Conservation (phyloP, 1,140 invertebrate genomes). For the Chrysomallon squamiferum region DNA sequence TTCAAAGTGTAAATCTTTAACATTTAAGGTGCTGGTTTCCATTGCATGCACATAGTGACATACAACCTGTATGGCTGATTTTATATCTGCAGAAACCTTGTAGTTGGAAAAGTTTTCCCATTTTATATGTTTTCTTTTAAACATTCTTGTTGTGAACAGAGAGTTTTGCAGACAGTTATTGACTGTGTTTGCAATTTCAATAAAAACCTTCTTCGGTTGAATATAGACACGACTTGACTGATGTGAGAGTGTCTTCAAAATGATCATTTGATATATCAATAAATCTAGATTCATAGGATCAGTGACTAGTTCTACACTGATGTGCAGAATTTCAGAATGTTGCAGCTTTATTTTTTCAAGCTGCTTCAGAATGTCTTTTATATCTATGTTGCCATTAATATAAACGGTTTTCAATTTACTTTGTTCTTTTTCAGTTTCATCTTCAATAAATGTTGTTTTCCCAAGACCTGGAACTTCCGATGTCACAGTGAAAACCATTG, state of each 20-base stretch:
- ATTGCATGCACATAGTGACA: not conserved
- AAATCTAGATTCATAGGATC: not conserved
- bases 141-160: not conserved
- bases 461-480: conserved; percentile 1
- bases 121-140: not conserved
- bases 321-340: not conserved
- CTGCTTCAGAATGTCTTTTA: not conserved
- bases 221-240: not conserved
- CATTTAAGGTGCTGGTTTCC: not conserved
- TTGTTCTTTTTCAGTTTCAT: not conserved
- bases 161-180: not conserved
- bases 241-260: not conserved
- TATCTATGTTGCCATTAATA: not conserved
- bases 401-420: not conserved
- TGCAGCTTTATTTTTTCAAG: not conserved
- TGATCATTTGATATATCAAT: not conserved
- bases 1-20: not conserved
- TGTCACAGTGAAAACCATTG: not conserved
- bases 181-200: not conserved
- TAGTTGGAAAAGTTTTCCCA: not conserved
- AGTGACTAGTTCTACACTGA: not conserved
- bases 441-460: not conserved
- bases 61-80: not conserved
- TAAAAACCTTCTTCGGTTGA: not conserved
- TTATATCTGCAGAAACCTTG: not conserved